Conservation (phyloP, 2,888 invertebrate genomes). For the Strigamia maritima region DNA sequence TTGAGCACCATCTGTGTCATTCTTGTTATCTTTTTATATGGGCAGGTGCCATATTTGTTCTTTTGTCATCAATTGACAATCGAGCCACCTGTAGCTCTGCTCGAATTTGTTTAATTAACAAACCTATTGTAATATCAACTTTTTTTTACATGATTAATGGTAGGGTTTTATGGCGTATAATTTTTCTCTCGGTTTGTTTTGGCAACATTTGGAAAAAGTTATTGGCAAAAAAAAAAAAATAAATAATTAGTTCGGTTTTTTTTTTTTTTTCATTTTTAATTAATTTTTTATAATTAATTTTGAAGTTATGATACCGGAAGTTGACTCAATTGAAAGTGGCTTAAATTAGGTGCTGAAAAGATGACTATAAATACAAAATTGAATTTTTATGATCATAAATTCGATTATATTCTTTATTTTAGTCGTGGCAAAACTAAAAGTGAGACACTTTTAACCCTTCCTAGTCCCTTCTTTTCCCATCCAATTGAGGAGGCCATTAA, state of each 20-base stretch:
- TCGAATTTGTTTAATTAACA: constrained; percentile 34
- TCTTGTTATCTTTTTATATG: constrained; percentile 34
- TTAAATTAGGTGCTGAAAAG: no score
- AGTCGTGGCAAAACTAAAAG: background rate
- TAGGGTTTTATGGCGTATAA: background rate
- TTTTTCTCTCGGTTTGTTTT: background rate
- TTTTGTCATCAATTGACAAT: constrained; percentile 34
- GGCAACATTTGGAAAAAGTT: background rate
- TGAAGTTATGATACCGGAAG: no score
- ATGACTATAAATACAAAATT: no score
- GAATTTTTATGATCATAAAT: no score
- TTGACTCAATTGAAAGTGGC: no score
- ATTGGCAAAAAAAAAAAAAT: background rate
- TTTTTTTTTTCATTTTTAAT: no score
- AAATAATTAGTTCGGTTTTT: background rate
- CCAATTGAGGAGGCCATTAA: constrained; percentile 23
- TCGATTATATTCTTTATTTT: background rate
- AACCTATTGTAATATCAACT: background rate
- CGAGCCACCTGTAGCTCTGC: constrained; percentile 31
- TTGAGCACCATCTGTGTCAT: constrained; percentile 31
- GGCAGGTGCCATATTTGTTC: constrained; percentile 32
- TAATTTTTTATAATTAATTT: no score
- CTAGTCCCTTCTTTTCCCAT: background rate
- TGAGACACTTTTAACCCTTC: constrained; percentile 19
- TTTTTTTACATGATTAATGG: constrained; percentile 1